Evolutionary conservation across 2,888 invertebrate genomes (phyloP), one percentile per base, ranked within the genome.

Genomic region (Poecilus cupreus): DNA sequence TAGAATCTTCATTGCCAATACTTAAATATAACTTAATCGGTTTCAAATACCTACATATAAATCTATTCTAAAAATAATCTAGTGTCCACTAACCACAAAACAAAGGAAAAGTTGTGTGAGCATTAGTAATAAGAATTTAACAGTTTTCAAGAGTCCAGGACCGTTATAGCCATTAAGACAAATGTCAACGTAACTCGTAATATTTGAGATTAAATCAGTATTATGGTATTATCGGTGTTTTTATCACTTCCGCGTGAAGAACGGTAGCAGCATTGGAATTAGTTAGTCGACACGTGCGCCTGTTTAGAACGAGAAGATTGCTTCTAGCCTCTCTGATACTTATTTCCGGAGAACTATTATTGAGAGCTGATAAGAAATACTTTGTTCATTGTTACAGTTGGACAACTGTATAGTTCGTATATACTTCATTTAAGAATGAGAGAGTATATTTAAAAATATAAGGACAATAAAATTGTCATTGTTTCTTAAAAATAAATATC

Each of bases 121-220:
- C 60, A 26, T 75, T 51, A 26, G 32, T 75, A 64, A 64, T 64
- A 26, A 75, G 32, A 49, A 75, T 51, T 75, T 75, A 75, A 26
- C 18, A 68, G 60, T 60, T 32, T 32, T 18, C 72, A 43, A 22
- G 72, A 4, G 22, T 32, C 70, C 20, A 68, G 64, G 18, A 76
- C 76, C 57, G 76, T 76, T 76, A 76, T 72, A 24, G 22, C 76
- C 57, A 76, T 76, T 76, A 76, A 54, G 39, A 57, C 54, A 76
- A 76, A 76, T 76, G 76, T 76, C 76, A 76, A 54, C 76, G 57
- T 57, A 76, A 54, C 57, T 54, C 76, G 37, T 76, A 54, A 39
- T 76, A 57, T 76, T 76, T 18, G 24, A 51, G 76, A 76, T 76
- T 76, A 76, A 76, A 76, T 76, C 57, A 37, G 76, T 54, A 54